Base-by-base conservation (phyloP, 2,113 vertebrate genomes). In the Orientallactaga bullata region DNA sequence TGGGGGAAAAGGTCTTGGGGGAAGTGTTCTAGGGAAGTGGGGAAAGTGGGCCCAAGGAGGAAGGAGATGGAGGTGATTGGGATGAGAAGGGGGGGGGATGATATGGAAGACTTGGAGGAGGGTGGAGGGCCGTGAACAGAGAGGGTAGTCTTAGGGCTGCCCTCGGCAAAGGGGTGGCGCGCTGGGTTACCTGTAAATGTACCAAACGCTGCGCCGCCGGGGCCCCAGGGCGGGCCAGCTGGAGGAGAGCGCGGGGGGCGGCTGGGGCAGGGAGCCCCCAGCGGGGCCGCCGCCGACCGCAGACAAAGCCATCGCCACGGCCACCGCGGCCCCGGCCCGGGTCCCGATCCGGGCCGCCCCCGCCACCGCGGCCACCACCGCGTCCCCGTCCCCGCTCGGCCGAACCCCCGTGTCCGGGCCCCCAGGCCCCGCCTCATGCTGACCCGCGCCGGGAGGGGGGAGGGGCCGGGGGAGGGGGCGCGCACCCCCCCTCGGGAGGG, bases 151-250 rank as follows among this genome's bases (percentile, higher is more conserved):
- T 24, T 5, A 65, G 47, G 68, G 89, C n/a, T 65, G 60, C 78
- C 37, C 12, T 81, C n/a, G 74, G 85, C 77, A 55, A 23, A 68
- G 47, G 72, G 66, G 80, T 66, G 16, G 87, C 85, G 74, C 32
- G 86, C 95, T 82, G 63, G 58, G 94, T 97, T 99, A 99, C 99
- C 99, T 99, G 99, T 99, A 99, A 98, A 99, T 99, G 98, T 99
- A 99, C 99, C 99, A 99, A 98, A 99, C 98, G 98, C 99, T 99
- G 98, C 98, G 98, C 97, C 99, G 98, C 98, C 98, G 97, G 97
- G 99, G 99, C 97, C 99, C 99, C 96, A 99, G 98, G 96, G 98
- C 99, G 85, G 99, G 99, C 99, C 99, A 99, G 98, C 99, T 99
- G 97, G 99, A 99, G 97, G 99, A 99, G 97, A 99, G 98, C 97